phyloP scores from a whole-genome alignment of 1,140 invertebrate genomes.

The Myzus persicae region DNA sequence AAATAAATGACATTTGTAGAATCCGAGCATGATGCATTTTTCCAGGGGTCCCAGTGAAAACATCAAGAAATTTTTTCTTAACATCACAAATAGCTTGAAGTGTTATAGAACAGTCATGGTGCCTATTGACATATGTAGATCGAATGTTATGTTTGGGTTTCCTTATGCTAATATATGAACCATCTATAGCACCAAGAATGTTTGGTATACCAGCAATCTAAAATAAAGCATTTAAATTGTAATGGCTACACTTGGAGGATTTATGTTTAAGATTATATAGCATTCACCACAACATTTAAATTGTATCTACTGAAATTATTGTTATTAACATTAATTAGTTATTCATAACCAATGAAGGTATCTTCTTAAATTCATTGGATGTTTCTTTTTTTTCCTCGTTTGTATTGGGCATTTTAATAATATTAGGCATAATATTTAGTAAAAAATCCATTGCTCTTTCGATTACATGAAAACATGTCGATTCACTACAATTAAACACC shows the following conservation, averaged over 20 bases:
- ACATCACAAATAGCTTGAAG: not conserved
- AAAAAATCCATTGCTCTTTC: not conserved
- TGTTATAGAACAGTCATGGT: not conserved
- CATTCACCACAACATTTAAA: too few species aligned
- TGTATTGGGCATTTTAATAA: not conserved
- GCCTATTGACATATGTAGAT: not conserved
- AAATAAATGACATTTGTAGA: not conserved
- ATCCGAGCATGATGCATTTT: not conserved
- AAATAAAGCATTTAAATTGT: too few species aligned
- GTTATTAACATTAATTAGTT: too few species aligned
- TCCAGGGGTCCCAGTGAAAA: not conserved
- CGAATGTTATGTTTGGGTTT: not conserved
- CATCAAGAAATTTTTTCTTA: not conserved
- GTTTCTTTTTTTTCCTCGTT: not conserved
- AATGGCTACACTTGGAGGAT: too few species aligned
- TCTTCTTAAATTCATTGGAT: not conserved
- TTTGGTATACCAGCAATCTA: not conserved
- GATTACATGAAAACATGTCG: not conserved
- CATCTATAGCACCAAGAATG: not conserved
- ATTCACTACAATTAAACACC: constrained; percentile 10
- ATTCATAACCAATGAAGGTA: not conserved
- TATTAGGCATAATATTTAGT: not conserved
- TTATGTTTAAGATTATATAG: too few species aligned
- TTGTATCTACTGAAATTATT: too few species aligned
- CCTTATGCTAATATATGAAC: not conserved